Evolutionary conservation across 2,113 vertebrate genomes (phyloP).

Genomic region (Sinosuthora webbiana): DNA sequence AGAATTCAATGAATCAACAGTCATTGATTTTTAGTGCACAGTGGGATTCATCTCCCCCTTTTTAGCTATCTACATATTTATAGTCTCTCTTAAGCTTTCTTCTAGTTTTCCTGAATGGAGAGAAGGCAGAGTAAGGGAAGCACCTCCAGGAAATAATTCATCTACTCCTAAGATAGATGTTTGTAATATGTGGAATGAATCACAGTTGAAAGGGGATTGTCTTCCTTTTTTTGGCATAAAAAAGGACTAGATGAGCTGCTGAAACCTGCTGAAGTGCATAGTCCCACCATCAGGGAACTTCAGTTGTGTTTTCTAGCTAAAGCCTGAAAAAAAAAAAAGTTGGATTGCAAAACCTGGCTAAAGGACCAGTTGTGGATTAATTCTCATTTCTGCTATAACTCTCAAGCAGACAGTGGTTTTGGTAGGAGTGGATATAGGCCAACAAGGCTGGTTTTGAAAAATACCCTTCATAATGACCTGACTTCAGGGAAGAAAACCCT

Average conservation of each 20-base stretch:
- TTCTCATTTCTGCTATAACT: neutral
- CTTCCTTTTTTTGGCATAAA: neutral
- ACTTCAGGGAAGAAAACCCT: neutral
- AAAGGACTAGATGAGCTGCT: neutral
- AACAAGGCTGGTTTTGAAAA: neutral
- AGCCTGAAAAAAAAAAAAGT: neutral
- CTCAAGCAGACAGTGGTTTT: neutral
- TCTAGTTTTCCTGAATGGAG: neutral
- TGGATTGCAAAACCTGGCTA: neutral
- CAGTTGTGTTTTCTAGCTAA: neutral
- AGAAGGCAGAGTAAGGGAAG: neutral
- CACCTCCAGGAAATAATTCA: slow-evolving; percentile 30
- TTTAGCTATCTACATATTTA: neutral
- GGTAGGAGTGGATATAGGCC: neutral
- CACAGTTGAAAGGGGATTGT: slow-evolving; percentile 2
- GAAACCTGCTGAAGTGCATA: neutral
- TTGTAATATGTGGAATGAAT: slow-evolving; percentile 27
- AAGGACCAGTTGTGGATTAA: neutral
- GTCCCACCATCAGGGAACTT: neutral
- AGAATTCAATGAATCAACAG: neutral
- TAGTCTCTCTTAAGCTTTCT: neutral
- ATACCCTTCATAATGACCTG: neutral
- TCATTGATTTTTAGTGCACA: neutral
- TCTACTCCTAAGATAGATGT: slow-evolving; percentile 18
- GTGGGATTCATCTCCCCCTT: neutral